Conservation (phyloP, 2,888 invertebrate genomes). For the Dolomedes plantarius region DNA sequence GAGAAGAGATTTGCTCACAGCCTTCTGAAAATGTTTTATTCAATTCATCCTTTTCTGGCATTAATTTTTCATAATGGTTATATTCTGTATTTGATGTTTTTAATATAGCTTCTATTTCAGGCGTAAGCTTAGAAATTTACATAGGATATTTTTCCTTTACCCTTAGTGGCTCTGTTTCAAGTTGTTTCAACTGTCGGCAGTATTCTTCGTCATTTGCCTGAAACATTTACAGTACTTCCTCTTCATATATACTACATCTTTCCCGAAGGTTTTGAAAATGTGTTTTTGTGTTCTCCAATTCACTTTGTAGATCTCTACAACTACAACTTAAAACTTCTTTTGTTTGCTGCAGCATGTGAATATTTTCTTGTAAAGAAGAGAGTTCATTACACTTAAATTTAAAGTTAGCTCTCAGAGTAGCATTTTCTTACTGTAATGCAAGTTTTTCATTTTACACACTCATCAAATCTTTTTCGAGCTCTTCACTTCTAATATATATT, state of each 20-base stretch:
- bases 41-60: neutral
- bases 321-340: neutral
- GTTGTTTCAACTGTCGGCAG: neutral
- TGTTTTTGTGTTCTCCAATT: conserved; percentile 29
- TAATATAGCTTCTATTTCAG: neutral
- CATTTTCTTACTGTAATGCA: neutral
- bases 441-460: neutral
- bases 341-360: neutral
- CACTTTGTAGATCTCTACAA: neutral
- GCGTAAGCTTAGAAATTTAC: neutral
- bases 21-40: conserved; percentile 9
- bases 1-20: neutral
- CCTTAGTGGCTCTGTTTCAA: neutral
- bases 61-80: neutral
- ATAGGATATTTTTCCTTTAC: neutral
- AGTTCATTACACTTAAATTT: neutral
- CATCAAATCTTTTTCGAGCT: neutral
- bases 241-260: conserved; percentile 39
- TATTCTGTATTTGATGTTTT: neutral
- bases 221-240: neutral
- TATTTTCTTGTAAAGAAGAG: neutral
- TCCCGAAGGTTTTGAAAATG: neutral
- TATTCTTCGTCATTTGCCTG: neutral
- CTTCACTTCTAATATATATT: neutral
- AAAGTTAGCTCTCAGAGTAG: neutral